These are phyloP conservation scores for Cebidichthys violaceus DNA, from an alignment of 2,113 vertebrate genomes.

Conservation along the genomic window DNA sequence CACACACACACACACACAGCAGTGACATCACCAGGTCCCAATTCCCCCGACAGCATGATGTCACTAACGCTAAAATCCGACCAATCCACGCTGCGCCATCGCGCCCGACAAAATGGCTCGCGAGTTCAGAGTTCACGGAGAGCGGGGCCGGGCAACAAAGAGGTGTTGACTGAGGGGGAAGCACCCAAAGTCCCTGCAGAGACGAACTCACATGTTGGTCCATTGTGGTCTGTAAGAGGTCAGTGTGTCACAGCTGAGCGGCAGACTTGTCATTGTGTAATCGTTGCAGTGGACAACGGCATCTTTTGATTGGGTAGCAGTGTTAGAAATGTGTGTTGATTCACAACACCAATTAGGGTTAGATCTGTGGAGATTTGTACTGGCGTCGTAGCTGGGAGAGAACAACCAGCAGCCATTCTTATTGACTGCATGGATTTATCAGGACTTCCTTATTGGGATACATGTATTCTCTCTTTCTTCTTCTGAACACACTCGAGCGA, in stretches of 20 bases:
- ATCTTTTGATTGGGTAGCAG: slow-evolving; percentile 40
- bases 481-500: neutral
- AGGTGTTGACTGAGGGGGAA: slow-evolving; percentile 54
- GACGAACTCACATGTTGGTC: slow-evolving; percentile 3
- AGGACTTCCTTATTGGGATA: neutral
- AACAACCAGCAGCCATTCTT: slow-evolving; percentile 42
- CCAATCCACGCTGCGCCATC: no score
- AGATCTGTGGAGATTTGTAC: slow-evolving; percentile 36
- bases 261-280: slow-evolving; percentile 28
- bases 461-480: neutral
- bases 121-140: slow-evolving; percentile 59
- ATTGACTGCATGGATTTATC: neutral
- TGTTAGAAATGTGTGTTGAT: slow-evolving; percentile 41
- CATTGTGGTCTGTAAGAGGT: slow-evolving; percentile 20
- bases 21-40: slow-evolving; percentile 50
- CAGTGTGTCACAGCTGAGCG: slow-evolving; percentile 43
- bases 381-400: slow-evolving; percentile 20
- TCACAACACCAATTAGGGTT: slow-evolving; percentile 58
- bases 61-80: slow-evolving; percentile 40
- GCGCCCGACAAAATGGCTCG: slow-evolving; percentile 15
- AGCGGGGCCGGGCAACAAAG: slow-evolving; percentile 48
- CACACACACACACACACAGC: no score
- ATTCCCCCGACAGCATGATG: slow-evolving; percentile 29
- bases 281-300: slow-evolving; percentile 30
- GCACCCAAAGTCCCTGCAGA: slow-evolving; percentile 36